A percentile compares a stretch with the other conserved stretches of the same genome.
Conservation (phyloP, 2,888 invertebrate species). For the Mythimna loreyi region DNA sequence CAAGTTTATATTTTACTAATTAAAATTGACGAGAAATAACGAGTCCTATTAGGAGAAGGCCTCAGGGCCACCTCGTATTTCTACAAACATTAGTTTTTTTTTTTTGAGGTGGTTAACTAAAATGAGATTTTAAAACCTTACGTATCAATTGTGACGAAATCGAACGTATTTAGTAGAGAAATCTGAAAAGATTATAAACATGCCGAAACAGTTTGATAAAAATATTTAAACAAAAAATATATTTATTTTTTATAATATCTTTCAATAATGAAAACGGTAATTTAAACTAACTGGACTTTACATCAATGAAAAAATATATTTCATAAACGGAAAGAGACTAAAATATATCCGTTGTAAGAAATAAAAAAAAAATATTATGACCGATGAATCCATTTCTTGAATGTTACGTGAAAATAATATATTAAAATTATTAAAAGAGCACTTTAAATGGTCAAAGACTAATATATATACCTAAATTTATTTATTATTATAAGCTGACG, state of each 20-base stretch:
- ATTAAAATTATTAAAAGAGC: neutral
- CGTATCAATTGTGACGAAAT: constrained; percentile 23
- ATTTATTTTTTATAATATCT: constrained; percentile 18
- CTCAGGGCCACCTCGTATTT: no score
- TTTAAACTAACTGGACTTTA: neutral
- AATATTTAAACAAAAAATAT: neutral
- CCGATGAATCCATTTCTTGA: neutral
- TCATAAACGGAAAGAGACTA: neutral
- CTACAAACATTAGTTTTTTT: no score
- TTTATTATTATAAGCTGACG: constrained; percentile 26
- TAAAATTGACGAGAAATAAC: no score
- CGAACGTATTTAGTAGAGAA: constrained; percentile 2
- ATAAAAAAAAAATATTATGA: no score
- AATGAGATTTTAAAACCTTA: neutral
- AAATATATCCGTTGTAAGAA: no score
- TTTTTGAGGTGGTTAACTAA: no score
- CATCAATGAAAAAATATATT: neutral
- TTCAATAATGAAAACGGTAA: neutral
- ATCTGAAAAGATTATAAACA: constrained; percentile 26
- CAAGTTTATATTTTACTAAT: no score
- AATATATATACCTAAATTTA: constrained; percentile 11
- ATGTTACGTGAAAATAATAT: neutral
- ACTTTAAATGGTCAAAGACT: constrained; percentile 28
- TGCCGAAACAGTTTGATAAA: neutral
- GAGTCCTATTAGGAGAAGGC: no score